Percentiles rank a stretch among this genome's conserved stretches.
phyloP scores from a whole-genome alignment of 2,113 vertebrate species.

The Verasper variegatus region DNA sequence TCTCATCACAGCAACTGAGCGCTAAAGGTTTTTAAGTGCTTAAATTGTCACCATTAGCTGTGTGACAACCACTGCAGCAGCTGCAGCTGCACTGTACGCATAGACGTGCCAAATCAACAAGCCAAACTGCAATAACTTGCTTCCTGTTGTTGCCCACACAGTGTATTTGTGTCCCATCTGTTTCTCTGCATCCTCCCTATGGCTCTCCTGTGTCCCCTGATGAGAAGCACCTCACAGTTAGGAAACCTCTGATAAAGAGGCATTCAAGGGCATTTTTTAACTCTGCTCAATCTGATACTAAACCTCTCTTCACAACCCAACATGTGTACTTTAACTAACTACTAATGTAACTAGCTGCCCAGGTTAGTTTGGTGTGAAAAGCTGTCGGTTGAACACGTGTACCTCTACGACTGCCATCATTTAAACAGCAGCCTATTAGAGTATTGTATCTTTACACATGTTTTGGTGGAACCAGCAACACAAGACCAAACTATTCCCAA shows the following conservation, averaged over 20 bases:
- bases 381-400: not conserved
- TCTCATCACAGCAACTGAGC: not conserved
- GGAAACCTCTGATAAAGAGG: not conserved
- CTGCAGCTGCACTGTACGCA: not conserved
- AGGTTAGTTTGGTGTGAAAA: not conserved
- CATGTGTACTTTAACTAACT: not conserved
- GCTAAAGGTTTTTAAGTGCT: not conserved
- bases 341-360: not conserved
- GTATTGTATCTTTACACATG: not conserved
- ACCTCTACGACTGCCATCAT: not conserved
- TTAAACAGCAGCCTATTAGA: not conserved
- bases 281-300: no score
- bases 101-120: not conserved
- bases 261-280: not conserved
- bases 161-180: not conserved
- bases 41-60: not conserved
- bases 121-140: not conserved
- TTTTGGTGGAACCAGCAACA: not conserved
- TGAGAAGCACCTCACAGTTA: not conserved
- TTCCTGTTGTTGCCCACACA: not conserved
- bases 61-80: not conserved
- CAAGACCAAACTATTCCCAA: conserved; percentile 12
- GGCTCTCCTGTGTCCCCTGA: not conserved
- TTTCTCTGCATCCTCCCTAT: not conserved
- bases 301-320: not conserved